A percentile compares a stretch with the other conserved stretches of the same genome.
Evolutionary conservation across 2,113 vertebrate species (phyloP).

Genomic region (Axis porcinus): DNA sequence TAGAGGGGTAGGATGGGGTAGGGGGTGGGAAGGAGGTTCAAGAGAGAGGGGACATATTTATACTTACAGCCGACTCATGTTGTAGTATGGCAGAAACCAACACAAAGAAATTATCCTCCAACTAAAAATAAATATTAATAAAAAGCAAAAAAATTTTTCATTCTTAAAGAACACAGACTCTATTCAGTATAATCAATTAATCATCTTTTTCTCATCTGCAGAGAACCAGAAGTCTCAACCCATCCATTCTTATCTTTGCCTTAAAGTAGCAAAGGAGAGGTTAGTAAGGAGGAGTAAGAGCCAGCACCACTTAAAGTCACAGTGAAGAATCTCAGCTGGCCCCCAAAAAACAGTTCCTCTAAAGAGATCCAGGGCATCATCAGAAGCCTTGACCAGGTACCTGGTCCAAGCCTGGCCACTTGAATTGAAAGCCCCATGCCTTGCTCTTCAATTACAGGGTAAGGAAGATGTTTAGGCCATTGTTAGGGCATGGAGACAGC

Average conservation of each 20-base stretch:
- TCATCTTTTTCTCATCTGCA: neutral
- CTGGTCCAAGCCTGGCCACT: neutral
- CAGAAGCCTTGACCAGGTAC: neutral
- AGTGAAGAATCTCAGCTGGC: neutral
- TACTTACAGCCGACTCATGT: neutral
- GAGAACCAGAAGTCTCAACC: neutral
- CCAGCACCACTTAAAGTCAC: neutral
- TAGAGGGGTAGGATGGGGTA: neutral
- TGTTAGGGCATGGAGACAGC: neutral
- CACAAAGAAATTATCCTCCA: neutral
- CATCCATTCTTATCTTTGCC: neutral
- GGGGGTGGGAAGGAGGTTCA: neutral
- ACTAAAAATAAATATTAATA: neutral
- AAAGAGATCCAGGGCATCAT: neutral
- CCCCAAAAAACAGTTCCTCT: neutral
- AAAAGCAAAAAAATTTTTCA: neutral
- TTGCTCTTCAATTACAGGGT: neutral
- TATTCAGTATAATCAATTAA: neutral
- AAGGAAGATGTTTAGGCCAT: neutral
- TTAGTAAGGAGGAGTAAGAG: neutral
- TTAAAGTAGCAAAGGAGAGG: neutral
- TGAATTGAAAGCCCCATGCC: neutral
- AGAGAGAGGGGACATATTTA: neutral
- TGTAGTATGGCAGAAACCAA: neutral
- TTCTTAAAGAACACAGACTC: neutral